Base-by-base conservation (phyloP, 2,888 invertebrate species). In the Xestobium rufovillosum region DNA sequence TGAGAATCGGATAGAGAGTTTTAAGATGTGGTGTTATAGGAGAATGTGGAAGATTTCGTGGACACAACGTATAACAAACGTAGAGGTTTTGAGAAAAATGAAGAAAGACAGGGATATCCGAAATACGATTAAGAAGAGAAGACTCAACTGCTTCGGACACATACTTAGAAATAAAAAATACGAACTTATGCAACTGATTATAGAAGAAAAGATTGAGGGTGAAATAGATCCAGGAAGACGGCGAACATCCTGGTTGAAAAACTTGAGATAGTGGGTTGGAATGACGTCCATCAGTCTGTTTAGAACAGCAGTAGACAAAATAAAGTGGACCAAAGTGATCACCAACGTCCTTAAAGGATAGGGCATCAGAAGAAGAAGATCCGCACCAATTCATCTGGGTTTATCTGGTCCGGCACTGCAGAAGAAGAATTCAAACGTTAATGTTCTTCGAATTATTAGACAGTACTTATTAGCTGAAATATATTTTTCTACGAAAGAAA, bases 311-410 rank as follows among this genome's bases (percentile, higher is more conserved):
- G 30, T 14, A 3, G 17, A 30, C 17, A 30, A 30, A 14, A 17
- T 30, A 30, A 30, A 16, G 15, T 30, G 30, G 30, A 30, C 14
- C 30, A 30, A 30, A 15, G 14, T 30, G 30, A 30, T 30, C 17
- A 17, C 15, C 30, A 14, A 3, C 30, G 11, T 14, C 26, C n/a
- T n/a, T n/a, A n/a, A n/a, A n/a, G n/a, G n/a, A n/a, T n/a, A n/a
- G n/a, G n/a, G n/a, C n/a, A n/a, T n/a, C n/a, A n/a, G n/a, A n/a
- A n/a, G n/a, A n/a, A n/a, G n/a, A n/a, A n/a, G n/a, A n/a, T n/a
- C n/a, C n/a, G n/a, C n/a, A n/a, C n/a, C n/a, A n/a, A n/a, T n/a
- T n/a, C n/a, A n/a, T n/a, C n/a, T n/a, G n/a, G n/a, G n/a, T n/a
- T n/a, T n/a, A n/a, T n/a, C n/a, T n/a, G n/a, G n/a, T n/a, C n/a